Evolutionary conservation across 2,888 invertebrate species (phyloP), one percentile per base, ranked within the genome.

Genomic region (Phania funesta): DNA sequence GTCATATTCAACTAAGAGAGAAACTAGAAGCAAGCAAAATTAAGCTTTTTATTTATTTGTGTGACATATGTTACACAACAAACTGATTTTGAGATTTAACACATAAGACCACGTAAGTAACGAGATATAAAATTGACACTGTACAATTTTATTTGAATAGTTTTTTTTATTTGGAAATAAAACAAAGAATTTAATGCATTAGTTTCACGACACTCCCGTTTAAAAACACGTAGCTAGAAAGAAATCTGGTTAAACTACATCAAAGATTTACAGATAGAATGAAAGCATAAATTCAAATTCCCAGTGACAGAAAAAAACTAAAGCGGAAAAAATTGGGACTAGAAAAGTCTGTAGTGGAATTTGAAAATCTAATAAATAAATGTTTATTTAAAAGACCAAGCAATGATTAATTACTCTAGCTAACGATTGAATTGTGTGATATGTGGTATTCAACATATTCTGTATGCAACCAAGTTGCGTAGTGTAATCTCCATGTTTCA

Each of bases 361-460:
- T 26, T 26, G 6, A 6, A 26, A 5, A 5, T 26, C 6, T 5
- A 6, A 26, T 13, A 38, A 38, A 13, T 0, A 0, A 5, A 5
- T 38, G 11, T 38, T 38, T 1, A 1, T 38, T 38, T 38, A 3
- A 58, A 38, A 3, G 22, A 7, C 52, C 29, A 32, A 58, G 52
- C 58, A 60, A 64, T 46, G 75, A 75, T 80, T 75, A 80, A 80
- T 80, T 76, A 71, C 24, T 22, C 44, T 44, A 24, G 11, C 52
- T 76, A 44, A 58, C 44, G 35, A 54, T 75, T 70, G 52, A 65
- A 22, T 76, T 76, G 75, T 71, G 65, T 58, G 50, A 64, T 29
- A 54, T 5, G 71, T 65, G 24, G 60, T 62, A 54, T 35, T 79
- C 29, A 13, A 3, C 1, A 35, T 35, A 35, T n/a, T n/a, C n/a